Conservation (phyloP, 2,888 invertebrate species). For the Cosmorhoe ocellata region DNA sequence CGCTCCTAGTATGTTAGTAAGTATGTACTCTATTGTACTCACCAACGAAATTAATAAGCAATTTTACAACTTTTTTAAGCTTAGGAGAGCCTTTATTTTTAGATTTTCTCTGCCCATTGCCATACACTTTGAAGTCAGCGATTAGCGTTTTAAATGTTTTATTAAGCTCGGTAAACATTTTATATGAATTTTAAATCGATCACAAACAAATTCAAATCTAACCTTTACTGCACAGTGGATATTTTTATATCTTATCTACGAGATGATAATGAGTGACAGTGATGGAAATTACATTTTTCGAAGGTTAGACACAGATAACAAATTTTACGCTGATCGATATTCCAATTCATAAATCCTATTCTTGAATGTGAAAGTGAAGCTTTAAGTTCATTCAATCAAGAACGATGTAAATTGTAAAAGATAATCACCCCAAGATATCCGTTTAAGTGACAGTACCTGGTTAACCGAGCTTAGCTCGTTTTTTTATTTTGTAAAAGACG, state of each 20-base stretch:
- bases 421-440: no score
- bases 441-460: no score
- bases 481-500: no score
- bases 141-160: constrained; percentile 1
- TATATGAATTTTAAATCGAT: neutral
- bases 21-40: neutral
- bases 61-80: constrained; percentile 18
- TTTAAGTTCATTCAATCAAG: no score
- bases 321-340: no score
- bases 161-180: constrained; percentile 5
- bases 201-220: neutral
- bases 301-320: neutral
- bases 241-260: constrained; percentile 7
- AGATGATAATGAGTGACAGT: neutral
- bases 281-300: neutral
- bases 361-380: no score
- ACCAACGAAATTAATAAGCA: constrained; percentile 11
- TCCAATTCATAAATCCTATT: no score
- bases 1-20: no score
- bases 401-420: no score
- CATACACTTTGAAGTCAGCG: neutral
- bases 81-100: neutral
- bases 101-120: neutral
- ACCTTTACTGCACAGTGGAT: neutral
- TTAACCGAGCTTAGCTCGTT: no score